These are phyloP conservation scores for Oreochromis niloticus DNA, from an alignment of 2,113 vertebrate species.

Conservation along the genomic window DNA sequence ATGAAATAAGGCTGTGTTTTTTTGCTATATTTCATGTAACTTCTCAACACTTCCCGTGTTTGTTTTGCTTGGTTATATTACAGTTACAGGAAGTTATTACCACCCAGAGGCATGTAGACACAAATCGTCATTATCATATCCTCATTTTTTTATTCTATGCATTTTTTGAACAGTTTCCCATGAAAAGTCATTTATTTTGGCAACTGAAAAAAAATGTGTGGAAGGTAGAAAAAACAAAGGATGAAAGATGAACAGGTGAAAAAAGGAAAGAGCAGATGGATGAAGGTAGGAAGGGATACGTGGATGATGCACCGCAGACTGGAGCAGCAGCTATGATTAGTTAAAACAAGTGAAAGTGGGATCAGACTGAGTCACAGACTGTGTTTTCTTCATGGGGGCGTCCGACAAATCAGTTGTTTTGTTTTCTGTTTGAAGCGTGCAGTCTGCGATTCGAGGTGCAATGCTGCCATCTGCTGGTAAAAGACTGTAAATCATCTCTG, in stretches of 20 bases:
- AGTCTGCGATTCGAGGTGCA: background rate
- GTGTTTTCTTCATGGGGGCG: background rate
- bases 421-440: background rate
- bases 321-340: background rate
- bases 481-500: background rate
- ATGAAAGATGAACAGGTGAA: background rate
- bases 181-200: background rate
- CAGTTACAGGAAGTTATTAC: background rate
- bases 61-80: background rate
- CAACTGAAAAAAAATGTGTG: background rate
- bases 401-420: background rate
- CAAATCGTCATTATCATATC: background rate
- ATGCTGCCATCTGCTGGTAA: constrained; percentile 63
- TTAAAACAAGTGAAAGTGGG: background rate
- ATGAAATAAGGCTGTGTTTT: background rate
- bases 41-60: background rate
- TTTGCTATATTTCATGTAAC: background rate
- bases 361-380: background rate
- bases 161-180: background rate
- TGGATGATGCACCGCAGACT: background rate
- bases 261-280: constrained; percentile 1
- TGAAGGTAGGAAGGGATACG: background rate
- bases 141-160: background rate
- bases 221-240: background rate
- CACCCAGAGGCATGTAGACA: background rate